Evolutionary conservation across 2,797 vertebrate species (phyloP), one percentile per base, ranked within the genome.

Genomic region (Cossypha heuglini): DNA sequence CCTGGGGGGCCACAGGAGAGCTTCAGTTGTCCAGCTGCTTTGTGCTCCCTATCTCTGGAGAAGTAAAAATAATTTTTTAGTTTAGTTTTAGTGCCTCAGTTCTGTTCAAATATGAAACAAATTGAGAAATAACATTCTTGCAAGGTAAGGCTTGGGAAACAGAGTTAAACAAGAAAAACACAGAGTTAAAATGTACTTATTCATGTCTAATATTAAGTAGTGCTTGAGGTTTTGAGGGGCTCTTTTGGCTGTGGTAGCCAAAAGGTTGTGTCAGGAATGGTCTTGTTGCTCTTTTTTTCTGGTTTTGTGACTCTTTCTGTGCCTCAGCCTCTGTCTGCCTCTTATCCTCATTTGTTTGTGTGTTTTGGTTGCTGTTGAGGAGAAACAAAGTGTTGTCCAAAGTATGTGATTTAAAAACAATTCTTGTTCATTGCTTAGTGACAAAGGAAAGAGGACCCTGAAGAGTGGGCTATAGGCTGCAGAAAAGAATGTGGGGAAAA

Each of bases 341-440:
- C 71, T 62, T 38, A 16, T 0, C 3, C 17, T 83, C 5, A 5
- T 48, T 63, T 1, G 0, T 62, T 91, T 51, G 12, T 16, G 4
- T 37, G 24, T 55, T 82, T 52, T 46, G 35, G 15, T 66, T 69
- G 19, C 38, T 78, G 17, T 73, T 71, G 37, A 80, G 21, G 49
- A 77, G 57, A 73, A 73, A 25, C 10, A 57, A 76, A 57, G 15
- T 6, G 11, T 64, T 49, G 3, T 88, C 40, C 45, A 20, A 51
- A 54, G 37, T 8, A 11, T 4, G 5, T 12, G 26, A 25, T 76
- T 80, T 73, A 21, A 73, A 91, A 77, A 1, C 10, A 33, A 0
- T 22, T 76, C 31, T 63, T 57, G 52, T 29, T 76, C 48, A 31
- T 76, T 80, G 9, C 38, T 64, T 45, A 25, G 25, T 59, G 64